Evolutionary conservation across 2,888 invertebrate species (phyloP), one percentile per base, ranked within the genome.

Genomic region (Tricholauxania praeusta): DNA sequence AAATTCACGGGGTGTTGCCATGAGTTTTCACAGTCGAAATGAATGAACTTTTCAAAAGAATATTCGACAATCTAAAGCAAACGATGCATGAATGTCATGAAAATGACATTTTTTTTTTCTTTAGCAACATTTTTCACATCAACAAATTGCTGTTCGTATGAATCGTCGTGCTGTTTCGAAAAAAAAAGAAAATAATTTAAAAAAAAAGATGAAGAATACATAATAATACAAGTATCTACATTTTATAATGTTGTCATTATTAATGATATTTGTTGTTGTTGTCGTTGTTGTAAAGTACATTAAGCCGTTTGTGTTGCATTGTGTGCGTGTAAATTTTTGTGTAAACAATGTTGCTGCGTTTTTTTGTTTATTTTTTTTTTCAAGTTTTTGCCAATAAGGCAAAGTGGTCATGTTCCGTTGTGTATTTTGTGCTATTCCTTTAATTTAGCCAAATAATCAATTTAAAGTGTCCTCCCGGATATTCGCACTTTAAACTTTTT

Each of bases 171-270:
- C 10, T 14, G 17, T 62, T 47, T 39, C 47, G 14, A 62, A 72
- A 52, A 55, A 67, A 72, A 53, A 19, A 67, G n/a, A 65, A 63
- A 70, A 70, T 53, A 57, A 49, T 22, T 22, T 22, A 22, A 22
- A 51, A 68, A 53, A 66, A 48, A 48, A 53, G 53, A 53, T 60
- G 28, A 60, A 62, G 17, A 67, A 63, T 59, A 68, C 71, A 62
- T 75, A 65, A 74, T 59, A 67, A 64, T 62, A 74, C 71, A 72
- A 73, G 71, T 75, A 73, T 69, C 59, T 28, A 28, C 14, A 57
- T 69, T 67, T 53, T 8, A 39, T 39, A 39, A 47, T 62, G 47
- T 49, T 62, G 32, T 66, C 28, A 51, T 65, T 48, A 48, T 63
- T 19, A 47, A n/a, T 63, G 39, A 19, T 48, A 47, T 47, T 39